Evolutionary conservation across 2,888 invertebrate species (phyloP).

Genomic region (Cryptus armator): DNA sequence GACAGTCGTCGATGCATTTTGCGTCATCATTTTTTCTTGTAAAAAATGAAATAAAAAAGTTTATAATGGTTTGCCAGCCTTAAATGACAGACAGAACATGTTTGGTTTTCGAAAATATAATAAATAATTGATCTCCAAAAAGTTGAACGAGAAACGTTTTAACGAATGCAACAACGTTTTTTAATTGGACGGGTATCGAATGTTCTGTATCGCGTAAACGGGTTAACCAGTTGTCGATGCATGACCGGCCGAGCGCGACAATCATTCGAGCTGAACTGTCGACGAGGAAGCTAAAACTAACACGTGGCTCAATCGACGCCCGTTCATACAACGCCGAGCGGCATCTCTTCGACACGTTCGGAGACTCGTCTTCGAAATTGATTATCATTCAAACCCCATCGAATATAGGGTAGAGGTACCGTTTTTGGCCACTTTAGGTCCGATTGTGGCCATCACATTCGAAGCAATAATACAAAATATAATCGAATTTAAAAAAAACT

Average conservation of each 20-base stretch:
- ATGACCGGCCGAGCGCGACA: slow-evolving; percentile 49
- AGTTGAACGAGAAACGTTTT: background rate
- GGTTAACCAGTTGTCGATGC: slow-evolving; percentile 38
- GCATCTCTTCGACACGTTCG: slow-evolving; percentile 48
- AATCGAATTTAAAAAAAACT: no score
- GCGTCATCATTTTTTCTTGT: no score
- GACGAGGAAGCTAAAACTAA: slow-evolving; percentile 34
- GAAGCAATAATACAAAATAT: no score
- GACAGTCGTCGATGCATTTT: no score
- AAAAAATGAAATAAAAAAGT: no score
- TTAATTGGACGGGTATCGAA: background rate
- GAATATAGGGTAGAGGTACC: no score
- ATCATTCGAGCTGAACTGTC: slow-evolving; percentile 25
- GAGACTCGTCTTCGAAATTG: background rate
- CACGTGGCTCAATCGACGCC: slow-evolving; percentile 20
- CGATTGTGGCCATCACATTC: no score
- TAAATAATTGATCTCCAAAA: background rate
- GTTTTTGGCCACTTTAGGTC: no score
- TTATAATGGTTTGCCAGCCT: background rate
- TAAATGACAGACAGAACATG: background rate
- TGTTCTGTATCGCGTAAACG: background rate
- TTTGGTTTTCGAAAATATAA: background rate
- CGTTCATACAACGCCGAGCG: slow-evolving; percentile 26
- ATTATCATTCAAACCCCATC: background rate
- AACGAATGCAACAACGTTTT: background rate